Evolutionary conservation across 1,140 invertebrate genomes (phyloP), one percentile per base, ranked within the genome.

Genomic region (Venturia canescens): DNA sequence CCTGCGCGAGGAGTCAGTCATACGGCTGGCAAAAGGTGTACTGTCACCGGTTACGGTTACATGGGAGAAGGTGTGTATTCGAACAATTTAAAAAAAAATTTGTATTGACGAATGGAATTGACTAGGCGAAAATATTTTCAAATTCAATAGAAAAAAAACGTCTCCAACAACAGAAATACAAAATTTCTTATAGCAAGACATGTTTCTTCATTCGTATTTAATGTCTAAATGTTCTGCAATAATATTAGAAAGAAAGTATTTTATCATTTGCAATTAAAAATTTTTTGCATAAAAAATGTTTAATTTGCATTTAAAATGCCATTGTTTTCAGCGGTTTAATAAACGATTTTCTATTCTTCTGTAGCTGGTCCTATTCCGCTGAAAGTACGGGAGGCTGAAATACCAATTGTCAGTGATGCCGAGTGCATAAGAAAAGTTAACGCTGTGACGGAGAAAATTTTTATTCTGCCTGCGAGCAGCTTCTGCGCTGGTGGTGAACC

Each of bases 401-500:
- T 99, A 81, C 98, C 98, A 0, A 97, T 99, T 74, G 98, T 99
- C 0, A 97, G 96, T 82, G 97, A 98, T 88, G 94, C 96, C 21
- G 97, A 98, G 89, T 98, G 97, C 89, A 95, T 98, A 63, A 93
- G 96, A 23, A 98, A 98, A 92, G 97, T 98, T 15, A 98, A 98
- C 88, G 96, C 97, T 1, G 97, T 98, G 26, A 98, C 97, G 0
- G 97, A 98, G 89, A 98, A 98, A 90, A 97, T 97, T 85, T 98
- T 98, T 88, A 97, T 98, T 82, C 89, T 98, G 83, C 97, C 97
- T 21, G 96, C 97, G 2, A 97, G 96, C 84, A 98, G 96, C 87
- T 98, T 98, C 92, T 98, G 97, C 90, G 97, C 97, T 11, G 97
- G 97, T 15, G 97, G 97, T 0, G 97, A 98, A 91, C 94, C 96